Conservation (phyloP, 2,888 invertebrate species). For the Cynaeus angustus region DNA sequence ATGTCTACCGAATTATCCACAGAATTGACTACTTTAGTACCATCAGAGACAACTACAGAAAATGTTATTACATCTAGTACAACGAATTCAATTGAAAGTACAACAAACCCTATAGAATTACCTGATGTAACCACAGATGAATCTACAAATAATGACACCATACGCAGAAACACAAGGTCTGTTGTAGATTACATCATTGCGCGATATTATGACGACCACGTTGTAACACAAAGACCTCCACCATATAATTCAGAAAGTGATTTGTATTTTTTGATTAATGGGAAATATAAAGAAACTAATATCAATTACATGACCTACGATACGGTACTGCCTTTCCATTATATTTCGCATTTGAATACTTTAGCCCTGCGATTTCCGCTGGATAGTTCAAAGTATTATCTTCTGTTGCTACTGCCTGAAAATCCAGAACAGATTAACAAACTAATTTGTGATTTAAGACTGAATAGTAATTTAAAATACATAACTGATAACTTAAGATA, state of each 20-base stretch:
- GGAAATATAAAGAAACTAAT: slow-evolving; percentile 71
- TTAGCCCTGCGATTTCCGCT: slow-evolving; percentile 84
- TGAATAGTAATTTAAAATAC: slow-evolving; percentile 76
- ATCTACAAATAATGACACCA: slow-evolving; percentile 10
- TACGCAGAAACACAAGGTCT: slow-evolving; percentile 53
- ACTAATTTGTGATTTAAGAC: slow-evolving; percentile 78
- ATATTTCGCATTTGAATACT: slow-evolving; percentile 82
- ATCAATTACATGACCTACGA: slow-evolving; percentile 85
- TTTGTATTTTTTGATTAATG: slow-evolving; percentile 69
- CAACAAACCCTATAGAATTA: slow-evolving; percentile 2
- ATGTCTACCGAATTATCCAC: too few species aligned
- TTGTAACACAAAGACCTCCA: slow-evolving; percentile 45
- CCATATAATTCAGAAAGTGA: slow-evolving; percentile 57
- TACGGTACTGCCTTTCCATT: slow-evolving; percentile 84
- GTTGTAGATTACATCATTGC: slow-evolving; percentile 68
- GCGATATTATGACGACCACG: slow-evolving; percentile 64
- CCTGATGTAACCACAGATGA: slow-evolving; percentile 31
- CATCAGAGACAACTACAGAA: slow-evolving; percentile 34
- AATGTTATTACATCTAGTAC: slow-evolving; percentile 24
- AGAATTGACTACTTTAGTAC: neutral
- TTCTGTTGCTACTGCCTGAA: slow-evolving; percentile 82
- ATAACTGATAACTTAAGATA: slow-evolving; percentile 81
- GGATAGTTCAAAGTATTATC: slow-evolving; percentile 86
- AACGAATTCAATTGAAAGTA: slow-evolving; percentile 19
- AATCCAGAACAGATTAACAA: slow-evolving; percentile 76